Evolutionary conservation across 1,140 invertebrate genomes (phyloP).

Genomic region (Agraylea sexmaculata): DNA sequence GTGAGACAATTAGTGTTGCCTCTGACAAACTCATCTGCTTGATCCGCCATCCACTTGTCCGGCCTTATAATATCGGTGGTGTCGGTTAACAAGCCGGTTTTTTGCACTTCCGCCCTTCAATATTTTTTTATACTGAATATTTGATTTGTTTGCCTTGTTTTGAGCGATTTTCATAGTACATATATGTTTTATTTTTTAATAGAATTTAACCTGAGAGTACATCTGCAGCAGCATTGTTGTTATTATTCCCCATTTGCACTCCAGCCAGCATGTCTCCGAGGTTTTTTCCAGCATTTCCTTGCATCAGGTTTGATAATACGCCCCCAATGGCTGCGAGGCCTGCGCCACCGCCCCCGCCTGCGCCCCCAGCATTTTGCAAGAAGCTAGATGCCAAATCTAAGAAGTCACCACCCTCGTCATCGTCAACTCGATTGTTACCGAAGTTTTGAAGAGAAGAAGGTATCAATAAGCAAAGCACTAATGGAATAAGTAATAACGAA

Average conservation of each 20-base stretch:
- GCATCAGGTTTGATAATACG: constrained; percentile 44
- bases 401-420: constrained; percentile 35
- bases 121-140: no score
- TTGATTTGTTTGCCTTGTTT: no score
- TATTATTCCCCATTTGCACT: constrained; percentile 22
- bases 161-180: neutral
- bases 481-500: no score
- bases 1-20: no score
- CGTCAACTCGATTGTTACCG: constrained; percentile 19
- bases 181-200: constrained; percentile 1
- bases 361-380: constrained; percentile 39
- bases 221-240: constrained; percentile 20
- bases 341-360: constrained; percentile 30
- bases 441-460: constrained; percentile 13
- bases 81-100: no score
- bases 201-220: constrained; percentile 30
- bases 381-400: constrained; percentile 44
- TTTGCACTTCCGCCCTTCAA: no score
- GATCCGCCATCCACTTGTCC: no score
- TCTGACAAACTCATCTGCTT: no score
- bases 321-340: constrained; percentile 34
- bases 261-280: constrained; percentile 27
- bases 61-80: no score
- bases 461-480: neutral
- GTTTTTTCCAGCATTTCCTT: constrained; percentile 39